Conservation (phyloP, 2,797 vertebrate genomes). For the Lateolabrax maculatus region DNA sequence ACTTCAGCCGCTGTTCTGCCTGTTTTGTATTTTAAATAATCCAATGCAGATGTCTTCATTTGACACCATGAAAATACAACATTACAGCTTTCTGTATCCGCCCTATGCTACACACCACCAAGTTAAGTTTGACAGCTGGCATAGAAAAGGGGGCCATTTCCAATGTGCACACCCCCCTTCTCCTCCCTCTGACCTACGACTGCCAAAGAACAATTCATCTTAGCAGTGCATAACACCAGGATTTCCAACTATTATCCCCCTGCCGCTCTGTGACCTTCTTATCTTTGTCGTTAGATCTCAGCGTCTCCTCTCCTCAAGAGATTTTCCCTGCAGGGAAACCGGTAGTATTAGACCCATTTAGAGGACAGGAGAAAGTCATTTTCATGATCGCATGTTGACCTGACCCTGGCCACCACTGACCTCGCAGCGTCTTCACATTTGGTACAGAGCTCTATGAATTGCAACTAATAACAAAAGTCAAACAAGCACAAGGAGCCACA, state of each 20-base stretch:
- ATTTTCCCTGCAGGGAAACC: slow-evolving; percentile 19
- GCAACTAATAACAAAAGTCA: slow-evolving; percentile 50
- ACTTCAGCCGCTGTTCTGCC: not conserved
- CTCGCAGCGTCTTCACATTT: slow-evolving; percentile 68
- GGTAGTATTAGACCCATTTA: slow-evolving; percentile 56
- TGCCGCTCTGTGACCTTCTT: slow-evolving; percentile 30
- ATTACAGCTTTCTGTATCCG: slow-evolving; percentile 32
- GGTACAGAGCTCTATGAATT: slow-evolving; percentile 63
- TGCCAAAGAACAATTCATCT: slow-evolving; percentile 62
- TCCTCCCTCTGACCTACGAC: slow-evolving; percentile 10
- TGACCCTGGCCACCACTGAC: slow-evolving; percentile 56
- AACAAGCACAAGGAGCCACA: slow-evolving; percentile 34
- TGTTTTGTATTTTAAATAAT: slow-evolving; percentile 18
- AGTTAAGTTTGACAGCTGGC: slow-evolving; percentile 62
- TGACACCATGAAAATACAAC: slow-evolving; percentile 36
- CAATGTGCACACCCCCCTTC: slow-evolving; percentile 29
- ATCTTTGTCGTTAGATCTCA: slow-evolving; percentile 44
- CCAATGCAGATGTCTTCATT: slow-evolving; percentile 42
- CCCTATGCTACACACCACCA: slow-evolving; percentile 9
- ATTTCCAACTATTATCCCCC: slow-evolving; percentile 57
- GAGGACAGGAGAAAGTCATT: slow-evolving; percentile 46
- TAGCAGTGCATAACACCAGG: slow-evolving; percentile 39
- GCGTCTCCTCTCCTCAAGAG: slow-evolving; percentile 6
- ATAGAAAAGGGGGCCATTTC: slow-evolving; percentile 32
- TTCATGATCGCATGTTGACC: slow-evolving; percentile 59